phyloP scores from a whole-genome alignment of 30 jellyfish, hydroid and myxozoan genomes.

The Aurelia sp. region DNA sequence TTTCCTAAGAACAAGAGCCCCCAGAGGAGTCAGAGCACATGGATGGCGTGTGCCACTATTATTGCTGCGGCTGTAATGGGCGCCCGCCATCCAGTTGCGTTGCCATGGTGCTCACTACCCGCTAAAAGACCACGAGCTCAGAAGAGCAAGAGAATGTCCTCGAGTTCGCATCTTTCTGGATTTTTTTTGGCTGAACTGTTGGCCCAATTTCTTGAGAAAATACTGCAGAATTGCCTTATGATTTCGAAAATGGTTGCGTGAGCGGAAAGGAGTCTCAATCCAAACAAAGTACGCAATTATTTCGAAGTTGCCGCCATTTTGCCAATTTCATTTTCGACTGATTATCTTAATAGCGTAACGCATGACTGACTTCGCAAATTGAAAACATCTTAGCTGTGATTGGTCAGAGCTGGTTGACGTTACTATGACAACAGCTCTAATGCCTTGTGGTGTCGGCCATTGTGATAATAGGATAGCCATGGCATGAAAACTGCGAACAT shows the following conservation, averaged over 20 bases:
- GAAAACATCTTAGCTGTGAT: constrained; percentile 46
- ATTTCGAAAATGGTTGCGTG: neutral
- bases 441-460: constrained; percentile 91
- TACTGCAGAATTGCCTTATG: no score
- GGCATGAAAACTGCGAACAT: constrained; percentile 62
- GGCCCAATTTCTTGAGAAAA: no score
- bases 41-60: constrained; percentile 66
- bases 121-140: constrained; percentile 70
- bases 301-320: constrained; percentile 84
- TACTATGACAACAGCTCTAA: constrained; percentile 74
- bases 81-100: constrained; percentile 17
- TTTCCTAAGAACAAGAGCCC: no score
- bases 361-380: constrained; percentile 51
- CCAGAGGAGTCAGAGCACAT: constrained; percentile 8
- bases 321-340: constrained; percentile 45
- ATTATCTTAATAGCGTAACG: constrained; percentile 54
- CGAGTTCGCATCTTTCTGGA: no score
- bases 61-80: neutral
- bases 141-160: constrained; percentile 17
- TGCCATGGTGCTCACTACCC: constrained; percentile 63
- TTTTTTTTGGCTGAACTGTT: no score
- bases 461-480: constrained; percentile 81
- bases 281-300: neutral
- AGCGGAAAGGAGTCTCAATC: constrained; percentile 16
- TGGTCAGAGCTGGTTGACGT: constrained; percentile 81